Base-by-base conservation (phyloP, 1,140 invertebrate genomes). In the Oedothorax gibbosus region DNA sequence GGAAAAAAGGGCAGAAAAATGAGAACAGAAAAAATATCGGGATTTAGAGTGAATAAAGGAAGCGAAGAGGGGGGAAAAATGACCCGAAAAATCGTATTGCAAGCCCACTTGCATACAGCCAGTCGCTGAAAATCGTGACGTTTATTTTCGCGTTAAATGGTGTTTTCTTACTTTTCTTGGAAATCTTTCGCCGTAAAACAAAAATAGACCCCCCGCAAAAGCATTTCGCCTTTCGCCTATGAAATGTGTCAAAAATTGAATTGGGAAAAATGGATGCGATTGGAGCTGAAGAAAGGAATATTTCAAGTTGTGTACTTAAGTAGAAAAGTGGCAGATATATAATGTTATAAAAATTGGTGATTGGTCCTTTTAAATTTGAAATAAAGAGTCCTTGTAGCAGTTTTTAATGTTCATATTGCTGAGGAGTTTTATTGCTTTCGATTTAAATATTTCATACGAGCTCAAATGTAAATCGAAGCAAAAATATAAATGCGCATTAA, bases 51-150 rank as follows among this genome's bases (percentile, higher is more conserved):
- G 60, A 79, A 68, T 66, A 66, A 76, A 69, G 18, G 79, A 20
- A 53, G 57, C 49, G 21, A 53, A 76, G 54, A 83, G 56, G 60
- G 75, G 56, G 72, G 21, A 62, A 83, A 83, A 83, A 83, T 83
- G 81, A 83, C 81, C 81, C 81, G 81, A 83, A 66, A 83, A 83
- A 83, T 83, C 81, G 81, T 62, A 83, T 83, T 72, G 75, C 57
- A 83, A 53, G 81, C 81, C 81, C 75, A 83, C 81, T 72, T 83
- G 81, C 81, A 21, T 83, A 68, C 60, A 18, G 75, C 5, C 14
- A 57, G 57, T 14, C 53, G 65, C 12, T 10, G 60, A 65, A 76
- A 60, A 51, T 71, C 35, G 60, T 20, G 21, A 53, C 51, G 57
- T 64, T 82, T 82, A 71, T 71, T 69, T 80, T 69, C 51, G 60